Percentiles rank a stretch among this genome's conserved stretches.
Conservation (phyloP, 2,888 invertebrate genomes). For the Yponomeuta cagnagella region DNA sequence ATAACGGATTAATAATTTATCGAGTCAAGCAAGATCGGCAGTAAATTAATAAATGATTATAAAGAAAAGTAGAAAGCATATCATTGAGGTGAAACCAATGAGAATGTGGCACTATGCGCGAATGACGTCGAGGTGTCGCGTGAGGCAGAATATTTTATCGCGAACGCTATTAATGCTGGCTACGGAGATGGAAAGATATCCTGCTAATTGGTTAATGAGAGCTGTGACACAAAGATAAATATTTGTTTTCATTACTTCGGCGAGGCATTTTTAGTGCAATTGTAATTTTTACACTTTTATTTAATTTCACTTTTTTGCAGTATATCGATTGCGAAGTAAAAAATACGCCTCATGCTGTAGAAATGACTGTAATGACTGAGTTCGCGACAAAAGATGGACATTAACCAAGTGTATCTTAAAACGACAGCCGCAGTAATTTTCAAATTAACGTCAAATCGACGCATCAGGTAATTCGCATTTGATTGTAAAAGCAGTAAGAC, state of each 20-base stretch:
- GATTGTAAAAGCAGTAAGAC: neutral
- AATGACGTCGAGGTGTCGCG: constrained; percentile 13
- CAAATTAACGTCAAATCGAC: neutral
- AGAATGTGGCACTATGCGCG: constrained; percentile 15
- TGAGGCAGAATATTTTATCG: constrained; percentile 13
- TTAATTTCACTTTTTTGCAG: neutral
- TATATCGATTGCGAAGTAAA: neutral
- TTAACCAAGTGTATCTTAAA: too few species aligned
- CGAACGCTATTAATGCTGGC: constrained; percentile 6
- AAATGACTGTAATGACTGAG: too few species aligned
- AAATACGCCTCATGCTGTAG: neutral
- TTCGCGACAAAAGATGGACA: too few species aligned
- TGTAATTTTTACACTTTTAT: neutral
- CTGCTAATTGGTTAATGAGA: constrained; percentile 11
- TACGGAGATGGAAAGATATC: constrained; percentile 12
- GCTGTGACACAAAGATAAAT: constrained; percentile 3
- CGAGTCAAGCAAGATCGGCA: neutral
- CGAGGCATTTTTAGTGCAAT: neutral
- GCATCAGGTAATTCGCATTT: neutral
- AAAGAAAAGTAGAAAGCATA: constrained; percentile 17
- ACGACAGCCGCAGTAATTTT: too few species aligned
- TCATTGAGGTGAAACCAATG: constrained; percentile 15
- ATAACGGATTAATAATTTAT: neutral
- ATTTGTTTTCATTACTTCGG: constrained; percentile 6
- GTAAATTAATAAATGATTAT: neutral